phyloP scores from a whole-genome alignment of 1,140 invertebrate genomes.

The Stegodyphus dumicola region DNA sequence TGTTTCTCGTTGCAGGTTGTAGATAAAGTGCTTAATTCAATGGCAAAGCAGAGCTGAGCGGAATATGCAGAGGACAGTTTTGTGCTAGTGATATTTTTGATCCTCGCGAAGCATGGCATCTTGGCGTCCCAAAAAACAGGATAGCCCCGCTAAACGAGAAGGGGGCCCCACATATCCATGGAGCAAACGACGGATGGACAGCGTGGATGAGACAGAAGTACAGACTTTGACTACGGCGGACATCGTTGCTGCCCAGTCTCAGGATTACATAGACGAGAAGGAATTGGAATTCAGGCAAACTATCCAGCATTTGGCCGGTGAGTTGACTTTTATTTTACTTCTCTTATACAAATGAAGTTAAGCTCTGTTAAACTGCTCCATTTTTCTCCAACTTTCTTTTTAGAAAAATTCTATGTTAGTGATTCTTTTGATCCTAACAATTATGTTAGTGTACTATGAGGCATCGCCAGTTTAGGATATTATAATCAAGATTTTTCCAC shows the following conservation, averaged over 20 bases:
- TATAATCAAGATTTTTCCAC: too few relatives aligned
- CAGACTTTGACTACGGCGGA: slow-evolving; percentile 85
- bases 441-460: too few relatives aligned
- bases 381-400: too few relatives aligned
- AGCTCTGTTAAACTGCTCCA: too few relatives aligned
- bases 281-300: slow-evolving; percentile 92
- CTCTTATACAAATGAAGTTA: not conserved
- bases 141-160: slow-evolving; percentile 20
- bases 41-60: too few relatives aligned
- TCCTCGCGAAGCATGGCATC: slow-evolving; percentile 18
- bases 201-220: slow-evolving; percentile 72
- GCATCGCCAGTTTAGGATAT: too few relatives aligned
- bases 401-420: too few relatives aligned
- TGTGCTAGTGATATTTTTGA: not conserved
- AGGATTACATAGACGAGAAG: slow-evolving; percentile 94
- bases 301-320: slow-evolving; percentile 72
- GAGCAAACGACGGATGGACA: slow-evolving; percentile 50
- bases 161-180: slow-evolving; percentile 18
- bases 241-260: slow-evolving; percentile 90
- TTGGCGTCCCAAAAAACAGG: slow-evolving; percentile 19
- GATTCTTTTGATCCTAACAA: too few relatives aligned
- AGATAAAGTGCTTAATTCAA: too few relatives aligned
- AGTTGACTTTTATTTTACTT: slow-evolving; percentile 16
- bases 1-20: too few relatives aligned
- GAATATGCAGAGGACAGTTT: not conserved